Evolutionary conservation across 2,797 vertebrate genomes (phyloP), one percentile per base, ranked within the genome.

Genomic region (Neomorphus geoffroyi): DNA sequence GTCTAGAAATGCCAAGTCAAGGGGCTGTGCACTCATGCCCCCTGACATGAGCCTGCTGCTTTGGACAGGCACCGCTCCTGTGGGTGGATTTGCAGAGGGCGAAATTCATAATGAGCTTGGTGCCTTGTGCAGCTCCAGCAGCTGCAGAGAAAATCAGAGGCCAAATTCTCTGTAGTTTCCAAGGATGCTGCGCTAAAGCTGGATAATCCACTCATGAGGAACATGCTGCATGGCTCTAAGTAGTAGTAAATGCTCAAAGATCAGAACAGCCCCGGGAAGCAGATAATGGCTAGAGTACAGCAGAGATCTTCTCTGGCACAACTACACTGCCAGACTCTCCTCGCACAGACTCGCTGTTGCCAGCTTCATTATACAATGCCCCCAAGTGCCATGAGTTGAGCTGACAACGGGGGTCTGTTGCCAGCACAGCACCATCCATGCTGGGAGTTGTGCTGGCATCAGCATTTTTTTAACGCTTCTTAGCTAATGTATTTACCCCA

Each of bases 371-470:
- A 73, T 4, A 51, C 58, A 58, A 3, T 58, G 71, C 46, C 64
- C 67, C 39, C 79, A 39, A 14, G 79, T 62, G 85, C 60, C 53
- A 13, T 2, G 46, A 78, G 46, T 28, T 85, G 53, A 61, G 70
- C 74, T 90, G 88, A 78, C 67, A 66, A 28, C 66, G 70, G 24
- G 11, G 57, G 3, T 56, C 24, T 58, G 46, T 15, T 92, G 88
- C 81, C 90, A 88, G 43, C 14, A 18, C 17, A 87, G 54, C 43
- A 66, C 28, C 22, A n/a, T 30, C 71, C 39, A 13, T 24, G 39
- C 45, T 88, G 61, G 45, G 56, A 88, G 35, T 35, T 88, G 45
- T 86, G 80, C 79, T 91, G 90, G n/a, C 60, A 73, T 66, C 56
- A 66, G 85, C 51, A 77, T 39, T 15, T 19, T 82, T 70, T 28